Evolutionary conservation across 23 tunicate species (phyloP).

Genomic region (Halocynthia roretzi): DNA sequence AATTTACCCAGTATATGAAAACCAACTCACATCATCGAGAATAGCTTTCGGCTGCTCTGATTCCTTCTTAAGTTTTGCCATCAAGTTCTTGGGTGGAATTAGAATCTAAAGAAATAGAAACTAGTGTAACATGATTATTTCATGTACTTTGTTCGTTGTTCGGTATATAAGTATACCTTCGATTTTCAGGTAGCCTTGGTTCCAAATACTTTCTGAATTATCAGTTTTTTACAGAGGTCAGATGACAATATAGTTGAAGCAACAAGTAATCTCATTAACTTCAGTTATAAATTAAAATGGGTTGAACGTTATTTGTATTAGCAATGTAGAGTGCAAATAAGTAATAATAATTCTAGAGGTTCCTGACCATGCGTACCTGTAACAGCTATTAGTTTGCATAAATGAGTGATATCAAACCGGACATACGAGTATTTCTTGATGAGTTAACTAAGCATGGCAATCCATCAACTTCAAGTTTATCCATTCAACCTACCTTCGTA

Average conservation of each 20-base stretch:
- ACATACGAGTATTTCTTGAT: not conserved
- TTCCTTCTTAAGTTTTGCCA: slow-evolving; percentile 68
- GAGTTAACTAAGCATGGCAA: not conserved
- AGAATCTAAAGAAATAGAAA: slow-evolving; percentile 21
- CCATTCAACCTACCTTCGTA: slow-evolving; percentile 37
- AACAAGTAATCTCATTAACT: too few species aligned
- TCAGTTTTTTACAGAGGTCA: too few species aligned
- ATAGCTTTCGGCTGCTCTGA: slow-evolving; percentile 55
- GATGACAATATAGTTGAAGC: too few species aligned
- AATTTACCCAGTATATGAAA: too few species aligned
- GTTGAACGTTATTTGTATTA: too few species aligned
- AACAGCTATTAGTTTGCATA: too few species aligned
- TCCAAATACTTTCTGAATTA: not conserved
- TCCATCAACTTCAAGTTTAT: not conserved
- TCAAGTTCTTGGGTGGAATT: slow-evolving; percentile 69
- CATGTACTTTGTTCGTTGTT: not conserved
- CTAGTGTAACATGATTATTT: too few species aligned
- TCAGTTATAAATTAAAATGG: not conserved
- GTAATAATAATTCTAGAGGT: too few species aligned
- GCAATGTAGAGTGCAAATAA: too few species aligned
- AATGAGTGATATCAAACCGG: too few species aligned
- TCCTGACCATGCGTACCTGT: too few species aligned
- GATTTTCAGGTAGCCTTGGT: not conserved
- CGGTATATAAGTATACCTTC: not conserved
- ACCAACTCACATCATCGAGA: slow-evolving; percentile 68